These are phyloP conservation scores for Alectoris magna DNA, from an alignment of 2,797 vertebrate species.

Conservation along the genomic window DNA sequence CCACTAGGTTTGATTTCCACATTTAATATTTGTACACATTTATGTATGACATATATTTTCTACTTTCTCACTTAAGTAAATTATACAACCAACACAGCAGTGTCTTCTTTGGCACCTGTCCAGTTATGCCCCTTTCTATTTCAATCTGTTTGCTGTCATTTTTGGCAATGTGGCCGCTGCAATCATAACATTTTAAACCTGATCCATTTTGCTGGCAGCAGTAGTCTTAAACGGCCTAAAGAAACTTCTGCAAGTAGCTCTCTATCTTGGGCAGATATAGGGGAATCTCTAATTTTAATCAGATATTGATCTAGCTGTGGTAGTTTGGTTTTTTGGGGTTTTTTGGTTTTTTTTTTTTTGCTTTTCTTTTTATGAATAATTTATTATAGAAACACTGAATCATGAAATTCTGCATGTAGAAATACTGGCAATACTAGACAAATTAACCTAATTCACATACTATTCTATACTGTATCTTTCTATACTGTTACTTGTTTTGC, in stretches of 20 bases:
- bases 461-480: not conserved
- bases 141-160: not conserved
- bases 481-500: not conserved
- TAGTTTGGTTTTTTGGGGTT: not conserved
- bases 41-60: not conserved
- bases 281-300: constrained; percentile 49
- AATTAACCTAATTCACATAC: constrained; percentile 10
- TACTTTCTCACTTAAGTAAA: not conserved
- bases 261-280: not conserved
- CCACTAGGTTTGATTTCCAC: not conserved
- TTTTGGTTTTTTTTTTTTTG: too few species aligned
- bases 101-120: not conserved
- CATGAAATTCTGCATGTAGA: constrained; percentile 25
- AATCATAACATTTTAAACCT: not conserved
- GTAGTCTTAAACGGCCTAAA: not conserved
- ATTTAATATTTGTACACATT: not conserved
- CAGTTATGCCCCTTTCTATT: not conserved
- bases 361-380: constrained; percentile 67
- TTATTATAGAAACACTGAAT: constrained; percentile 53
- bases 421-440: not conserved
- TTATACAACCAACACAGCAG: not conserved
- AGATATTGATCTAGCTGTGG: constrained; percentile 27
- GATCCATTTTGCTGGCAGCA: not conserved
- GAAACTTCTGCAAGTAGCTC: not conserved
- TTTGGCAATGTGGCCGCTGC: not conserved